phyloP scores from a whole-genome alignment of 2,113 vertebrate species.

The Lynx canadensis region DNA sequence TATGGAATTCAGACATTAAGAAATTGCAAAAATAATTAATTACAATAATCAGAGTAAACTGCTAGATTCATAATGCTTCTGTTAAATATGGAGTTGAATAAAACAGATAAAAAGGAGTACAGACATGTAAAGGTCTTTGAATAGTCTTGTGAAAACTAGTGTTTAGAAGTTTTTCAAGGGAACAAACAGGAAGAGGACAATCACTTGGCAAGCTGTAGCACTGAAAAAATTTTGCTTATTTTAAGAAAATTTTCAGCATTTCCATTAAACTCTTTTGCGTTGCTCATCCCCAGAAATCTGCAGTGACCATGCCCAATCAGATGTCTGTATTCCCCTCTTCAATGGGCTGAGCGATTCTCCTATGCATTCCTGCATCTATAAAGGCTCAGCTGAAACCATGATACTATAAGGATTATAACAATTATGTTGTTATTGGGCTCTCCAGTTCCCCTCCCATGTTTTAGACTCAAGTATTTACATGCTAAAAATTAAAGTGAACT shows the following conservation, averaged over 20 bases:
- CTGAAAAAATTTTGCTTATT: background rate
- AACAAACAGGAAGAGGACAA: background rate
- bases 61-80: background rate
- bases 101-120: slow-evolving; percentile 1
- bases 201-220: background rate
- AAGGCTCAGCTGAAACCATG: background rate
- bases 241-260: background rate
- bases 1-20: background rate
- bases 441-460: background rate
- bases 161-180: background rate
- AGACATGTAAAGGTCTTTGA: background rate
- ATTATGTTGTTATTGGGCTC: background rate
- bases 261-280: background rate
- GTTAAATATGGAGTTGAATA: background rate
- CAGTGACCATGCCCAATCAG: background rate
- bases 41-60: background rate
- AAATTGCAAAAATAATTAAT: background rate
- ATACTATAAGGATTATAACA: background rate
- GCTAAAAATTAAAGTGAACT: background rate
- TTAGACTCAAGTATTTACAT: background rate
- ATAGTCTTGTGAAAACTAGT: background rate
- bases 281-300: background rate
- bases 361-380: background rate
- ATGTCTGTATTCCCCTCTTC: background rate
- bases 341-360: background rate